Evolutionary conservation across 2,113 vertebrate genomes (phyloP).

Genomic region (Hippocampus guttulatus): DNA sequence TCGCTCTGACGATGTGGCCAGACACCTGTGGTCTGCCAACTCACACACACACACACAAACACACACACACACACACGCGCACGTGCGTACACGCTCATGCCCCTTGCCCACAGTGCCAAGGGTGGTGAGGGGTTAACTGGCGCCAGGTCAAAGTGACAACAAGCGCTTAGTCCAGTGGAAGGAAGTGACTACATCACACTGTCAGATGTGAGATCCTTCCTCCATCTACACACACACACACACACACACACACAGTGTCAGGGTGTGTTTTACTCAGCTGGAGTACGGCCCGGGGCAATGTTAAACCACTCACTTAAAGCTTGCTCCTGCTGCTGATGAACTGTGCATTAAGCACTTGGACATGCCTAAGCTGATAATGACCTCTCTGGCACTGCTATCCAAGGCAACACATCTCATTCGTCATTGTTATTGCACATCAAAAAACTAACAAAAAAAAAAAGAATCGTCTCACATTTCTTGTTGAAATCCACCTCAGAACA

Average conservation of each 20-base stretch:
- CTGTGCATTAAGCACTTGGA: conserved; percentile 47
- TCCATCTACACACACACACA: conserved; percentile 4
- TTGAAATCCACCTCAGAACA: background rate
- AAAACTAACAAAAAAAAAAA: background rate
- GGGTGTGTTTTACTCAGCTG: conserved; percentile 65
- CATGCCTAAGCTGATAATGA: conserved; percentile 40
- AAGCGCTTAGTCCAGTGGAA: conserved; percentile 61
- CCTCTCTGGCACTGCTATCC: conserved; percentile 27
- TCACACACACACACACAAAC: conserved; percentile 42
- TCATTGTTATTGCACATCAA: background rate
- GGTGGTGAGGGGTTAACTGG: conserved; percentile 79
- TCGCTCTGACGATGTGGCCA: conserved; percentile 52
- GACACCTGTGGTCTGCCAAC: conserved; percentile 83
- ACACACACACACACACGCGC: conserved; percentile 40
- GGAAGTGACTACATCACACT: conserved; percentile 69
- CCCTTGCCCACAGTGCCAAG: conserved; percentile 72
- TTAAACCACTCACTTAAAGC: conserved; percentile 51
- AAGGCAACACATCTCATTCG: conserved; percentile 10
- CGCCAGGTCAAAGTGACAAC: conserved; percentile 78
- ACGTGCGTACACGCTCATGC: conserved; percentile 38
- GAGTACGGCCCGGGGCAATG: conserved; percentile 53
- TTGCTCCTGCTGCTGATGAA: conserved; percentile 46
- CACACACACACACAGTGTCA: conserved; percentile 36
- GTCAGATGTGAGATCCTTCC: conserved; percentile 50
- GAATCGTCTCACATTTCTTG: background rate